Evolutionary conservation across 2,113 vertebrate species (phyloP).

Genomic region (Himantopus leucocephalus): DNA sequence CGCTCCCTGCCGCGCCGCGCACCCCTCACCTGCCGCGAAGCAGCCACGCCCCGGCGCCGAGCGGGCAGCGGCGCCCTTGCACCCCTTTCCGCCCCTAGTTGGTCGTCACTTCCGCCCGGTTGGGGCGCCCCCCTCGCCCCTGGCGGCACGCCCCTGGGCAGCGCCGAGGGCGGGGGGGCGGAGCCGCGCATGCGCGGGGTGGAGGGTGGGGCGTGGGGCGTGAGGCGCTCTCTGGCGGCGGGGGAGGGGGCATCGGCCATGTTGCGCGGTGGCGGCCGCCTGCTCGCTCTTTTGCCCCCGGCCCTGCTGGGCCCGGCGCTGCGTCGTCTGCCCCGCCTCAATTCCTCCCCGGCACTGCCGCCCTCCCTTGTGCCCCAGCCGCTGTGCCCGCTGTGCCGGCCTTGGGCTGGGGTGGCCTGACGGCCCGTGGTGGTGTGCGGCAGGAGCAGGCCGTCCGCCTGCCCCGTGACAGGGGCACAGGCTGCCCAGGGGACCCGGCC

Average conservation of each 20-base stretch:
- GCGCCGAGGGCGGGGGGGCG: too few relatives aligned
- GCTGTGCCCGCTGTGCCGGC: too few relatives aligned
- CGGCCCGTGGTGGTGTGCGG: too few relatives aligned
- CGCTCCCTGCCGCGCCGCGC: neutral
- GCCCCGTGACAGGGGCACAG: neutral
- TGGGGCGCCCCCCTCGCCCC: fast-evolving
- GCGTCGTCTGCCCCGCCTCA: fast-evolving
- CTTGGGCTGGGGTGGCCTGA: neutral
- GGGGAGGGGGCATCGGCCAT: fast-evolving
- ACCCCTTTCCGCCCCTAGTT: neutral
- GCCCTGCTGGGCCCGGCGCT: fast-evolving
- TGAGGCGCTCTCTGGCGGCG: fast-evolving
- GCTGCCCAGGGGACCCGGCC: too few relatives aligned
- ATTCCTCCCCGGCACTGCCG: fast-evolving
- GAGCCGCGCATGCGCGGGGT: neutral
- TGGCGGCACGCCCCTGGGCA: too few relatives aligned
- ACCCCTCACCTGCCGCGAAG: neutral
- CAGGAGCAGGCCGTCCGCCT: fast-evolving
- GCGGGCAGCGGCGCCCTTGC: fast-evolving
- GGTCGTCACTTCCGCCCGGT: neutral
- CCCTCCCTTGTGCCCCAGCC: too few relatives aligned
- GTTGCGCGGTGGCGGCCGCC: fast-evolving
- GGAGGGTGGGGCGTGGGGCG: neutral
- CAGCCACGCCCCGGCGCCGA: neutral
- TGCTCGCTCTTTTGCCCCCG: too few relatives aligned